Evolutionary conservation across 2,113 vertebrate genomes (phyloP).

Genomic region (Acrocephalus arundinaceus): DNA sequence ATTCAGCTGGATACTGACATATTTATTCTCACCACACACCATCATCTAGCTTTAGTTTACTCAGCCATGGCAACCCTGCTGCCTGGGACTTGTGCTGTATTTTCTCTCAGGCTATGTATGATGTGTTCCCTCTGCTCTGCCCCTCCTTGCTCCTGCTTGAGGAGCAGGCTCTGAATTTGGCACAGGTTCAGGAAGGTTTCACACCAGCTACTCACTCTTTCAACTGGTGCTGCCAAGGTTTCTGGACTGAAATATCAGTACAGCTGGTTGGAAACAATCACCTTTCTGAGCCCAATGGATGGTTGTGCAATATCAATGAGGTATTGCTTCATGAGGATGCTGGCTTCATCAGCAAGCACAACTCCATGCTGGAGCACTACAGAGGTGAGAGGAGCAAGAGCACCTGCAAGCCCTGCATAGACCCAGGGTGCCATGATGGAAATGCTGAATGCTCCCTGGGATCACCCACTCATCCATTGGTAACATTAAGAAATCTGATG

Average conservation of each 20-base stretch:
- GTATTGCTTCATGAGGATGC: not conserved
- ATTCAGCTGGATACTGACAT: not conserved
- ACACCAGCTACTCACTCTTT: not conserved
- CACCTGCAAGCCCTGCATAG: not conserved
- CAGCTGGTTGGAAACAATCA: not conserved
- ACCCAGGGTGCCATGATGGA: not conserved
- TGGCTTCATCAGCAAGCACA: not conserved
- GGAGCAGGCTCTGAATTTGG: not conserved
- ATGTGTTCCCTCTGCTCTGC: not conserved
- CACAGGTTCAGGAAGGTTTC: not conserved
- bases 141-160: not conserved
- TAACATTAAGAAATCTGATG: not conserved
- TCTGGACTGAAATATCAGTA: not conserved
- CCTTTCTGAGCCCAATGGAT: not conserved
- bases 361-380: accelerated
- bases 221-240: not conserved
- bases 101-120: not conserved
- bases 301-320: not conserved
- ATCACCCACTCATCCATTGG: not conserved
- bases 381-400: not conserved
- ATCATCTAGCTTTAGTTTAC: conserved; percentile 3
- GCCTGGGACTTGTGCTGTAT: not conserved
- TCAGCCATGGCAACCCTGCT: conserved; percentile 41
- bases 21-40: conserved; percentile 16
- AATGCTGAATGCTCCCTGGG: not conserved